Evolutionary conservation across 92 coral and sea anemone species (phyloP).

Genomic region (Siderastrea radians): DNA sequence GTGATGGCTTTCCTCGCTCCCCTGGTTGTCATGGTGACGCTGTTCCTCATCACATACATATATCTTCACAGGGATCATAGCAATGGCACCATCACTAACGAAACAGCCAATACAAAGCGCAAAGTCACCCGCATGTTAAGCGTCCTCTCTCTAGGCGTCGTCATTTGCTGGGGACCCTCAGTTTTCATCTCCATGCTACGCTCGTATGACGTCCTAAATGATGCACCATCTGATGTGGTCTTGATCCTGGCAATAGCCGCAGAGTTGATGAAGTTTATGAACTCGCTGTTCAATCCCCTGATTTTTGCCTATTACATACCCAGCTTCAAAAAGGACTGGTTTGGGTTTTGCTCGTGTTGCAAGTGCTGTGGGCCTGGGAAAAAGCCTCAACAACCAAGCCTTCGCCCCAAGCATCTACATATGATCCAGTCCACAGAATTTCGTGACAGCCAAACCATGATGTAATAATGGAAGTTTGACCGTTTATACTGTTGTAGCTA

Average conservation of each 20-base stretch:
- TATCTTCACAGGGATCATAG: slow-evolving; percentile 49
- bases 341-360: slow-evolving; percentile 12
- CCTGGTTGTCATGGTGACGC: slow-evolving; percentile 51
- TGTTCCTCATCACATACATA: slow-evolving; percentile 52
- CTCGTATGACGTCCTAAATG: slow-evolving; percentile 58
- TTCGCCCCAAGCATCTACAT: background rate
- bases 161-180: slow-evolving; percentile 73
- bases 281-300: slow-evolving; percentile 74
- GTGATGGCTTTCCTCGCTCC: slow-evolving; percentile 74
- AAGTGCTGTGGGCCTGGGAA: slow-evolving; percentile 9
- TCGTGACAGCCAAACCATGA: slow-evolving; percentile 55
- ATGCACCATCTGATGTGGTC: slow-evolving; percentile 21
- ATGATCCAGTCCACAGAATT: slow-evolving; percentile 32
- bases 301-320: slow-evolving; percentile 77
- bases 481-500: too few relatives aligned
- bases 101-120: slow-evolving; percentile 64
- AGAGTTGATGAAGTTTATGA: slow-evolving; percentile 63
- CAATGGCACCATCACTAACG: slow-evolving; percentile 40
- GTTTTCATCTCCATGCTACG: slow-evolving; percentile 65
- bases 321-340: slow-evolving; percentile 67
- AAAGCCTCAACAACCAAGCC: slow-evolving; percentile 4
- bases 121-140: slow-evolving; percentile 73
- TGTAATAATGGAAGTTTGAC: background rate
- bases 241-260: slow-evolving; percentile 37
- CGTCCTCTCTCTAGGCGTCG: slow-evolving; percentile 62